These are phyloP conservation scores for Rhinogobio ventralis DNA, from an alignment of 2,797 vertebrate genomes.

Conservation along the genomic window DNA sequence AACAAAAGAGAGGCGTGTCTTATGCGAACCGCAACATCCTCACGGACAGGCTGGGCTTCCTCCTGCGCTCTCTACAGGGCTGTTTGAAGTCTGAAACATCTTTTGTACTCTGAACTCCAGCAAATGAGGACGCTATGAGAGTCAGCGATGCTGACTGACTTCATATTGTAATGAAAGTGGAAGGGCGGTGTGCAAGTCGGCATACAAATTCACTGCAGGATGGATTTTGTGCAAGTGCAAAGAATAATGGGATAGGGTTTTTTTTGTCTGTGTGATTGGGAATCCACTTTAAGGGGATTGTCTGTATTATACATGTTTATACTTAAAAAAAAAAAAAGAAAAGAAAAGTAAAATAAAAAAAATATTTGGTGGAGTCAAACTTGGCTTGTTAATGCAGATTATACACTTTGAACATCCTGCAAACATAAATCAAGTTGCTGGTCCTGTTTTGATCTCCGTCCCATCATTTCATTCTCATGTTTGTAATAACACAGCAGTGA, in stretches of 20 bases:
- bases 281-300: not conserved
- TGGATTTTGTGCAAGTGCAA: slow-evolving; percentile 6
- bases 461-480: not conserved
- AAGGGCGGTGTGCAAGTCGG: not conserved
- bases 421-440: not conserved
- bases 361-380: not conserved
- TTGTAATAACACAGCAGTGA: not conserved
- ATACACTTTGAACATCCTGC: not conserved
- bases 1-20: slow-evolving; percentile 72
- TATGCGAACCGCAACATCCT: slow-evolving; percentile 71
- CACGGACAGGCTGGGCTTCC: slow-evolving; percentile 32
- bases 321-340: not conserved
- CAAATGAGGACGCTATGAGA: not conserved
- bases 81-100: not conserved
- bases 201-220: not conserved
- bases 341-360: not conserved
- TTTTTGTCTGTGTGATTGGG: not conserved
- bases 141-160: not conserved
- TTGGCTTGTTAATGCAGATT: not conserved
- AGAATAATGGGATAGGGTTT: too few species aligned
- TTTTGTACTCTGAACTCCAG: slow-evolving; percentile 25
- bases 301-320: slow-evolving; percentile 18
- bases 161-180: not conserved
- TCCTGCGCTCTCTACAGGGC: not conserved
- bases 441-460: not conserved